These are phyloP conservation scores for Bergia sp. DNA, from an alignment of 92 coral and sea anemone genomes.

Conservation along the genomic window DNA sequence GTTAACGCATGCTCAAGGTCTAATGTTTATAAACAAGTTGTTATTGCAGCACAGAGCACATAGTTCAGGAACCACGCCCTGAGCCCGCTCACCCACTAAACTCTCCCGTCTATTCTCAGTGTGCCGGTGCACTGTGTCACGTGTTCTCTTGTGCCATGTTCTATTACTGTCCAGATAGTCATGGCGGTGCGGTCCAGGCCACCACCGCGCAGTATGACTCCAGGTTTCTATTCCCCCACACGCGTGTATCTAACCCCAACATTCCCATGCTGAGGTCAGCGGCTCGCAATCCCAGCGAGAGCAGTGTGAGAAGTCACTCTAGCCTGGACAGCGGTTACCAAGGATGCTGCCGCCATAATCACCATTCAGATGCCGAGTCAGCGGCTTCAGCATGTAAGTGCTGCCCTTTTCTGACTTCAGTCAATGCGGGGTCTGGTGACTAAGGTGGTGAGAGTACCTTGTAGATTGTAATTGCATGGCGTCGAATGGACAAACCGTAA, in stretches of 20 bases:
- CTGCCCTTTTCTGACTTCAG: slow-evolving; percentile 23
- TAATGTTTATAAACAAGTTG: neutral
- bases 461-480: neutral
- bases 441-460: neutral
- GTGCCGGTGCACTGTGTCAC: slow-evolving; percentile 2
- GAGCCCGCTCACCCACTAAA: neutral
- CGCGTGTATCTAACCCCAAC: slow-evolving; percentile 72
- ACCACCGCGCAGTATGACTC: slow-evolving; percentile 51
- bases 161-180: slow-evolving; percentile 58
- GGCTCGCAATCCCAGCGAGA: slow-evolving; percentile 73
- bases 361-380: slow-evolving; percentile 28
- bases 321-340: slow-evolving; percentile 93
- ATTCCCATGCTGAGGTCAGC: slow-evolving; percentile 64
- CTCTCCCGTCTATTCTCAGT: neutral
- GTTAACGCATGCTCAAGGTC: neutral
- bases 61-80: neutral
- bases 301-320: slow-evolving; percentile 73
- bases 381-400: slow-evolving; percentile 46
- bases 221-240: slow-evolving; percentile 81
- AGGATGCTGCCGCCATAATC: slow-evolving; percentile 55
- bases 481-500: neutral
- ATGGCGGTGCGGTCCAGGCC: slow-evolving; percentile 56
- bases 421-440: slow-evolving; percentile 24
- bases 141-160: slow-evolving; percentile 28
- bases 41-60: neutral